These are phyloP conservation scores for Chromoteleia sp. DNA, from an alignment of 2,888 invertebrate genomes.

Conservation along the genomic window DNA sequence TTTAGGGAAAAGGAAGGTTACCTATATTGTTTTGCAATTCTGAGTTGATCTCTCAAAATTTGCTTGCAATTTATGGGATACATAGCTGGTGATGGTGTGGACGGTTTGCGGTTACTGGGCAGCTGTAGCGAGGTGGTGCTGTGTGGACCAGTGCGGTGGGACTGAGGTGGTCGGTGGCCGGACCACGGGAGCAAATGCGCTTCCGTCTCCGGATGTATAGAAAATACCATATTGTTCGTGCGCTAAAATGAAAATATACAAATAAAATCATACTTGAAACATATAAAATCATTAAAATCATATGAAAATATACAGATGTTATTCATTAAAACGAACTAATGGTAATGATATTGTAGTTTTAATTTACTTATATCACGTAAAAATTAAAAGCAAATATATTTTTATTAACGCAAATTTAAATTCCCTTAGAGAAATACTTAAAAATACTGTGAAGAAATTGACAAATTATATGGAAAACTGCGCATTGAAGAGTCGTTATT, in stretches of 20 bases:
- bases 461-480: too few species aligned
- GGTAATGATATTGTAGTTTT: too few species aligned
- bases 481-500: too few species aligned
- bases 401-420: too few species aligned
- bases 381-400: too few species aligned
- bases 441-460: too few species aligned
- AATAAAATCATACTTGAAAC: slow-evolving; percentile 76
- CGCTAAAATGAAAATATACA: slow-evolving; percentile 83
- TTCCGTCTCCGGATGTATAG: slow-evolving; percentile 85
- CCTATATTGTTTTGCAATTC: slow-evolving; percentile 78
- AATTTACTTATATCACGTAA: too few species aligned
- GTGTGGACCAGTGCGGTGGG: slow-evolving; percentile 86
- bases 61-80: slow-evolving; percentile 80
- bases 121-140: slow-evolving; percentile 87
- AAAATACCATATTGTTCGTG: slow-evolving; percentile 85
- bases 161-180: slow-evolving; percentile 85
- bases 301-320: slow-evolving; percentile 21
- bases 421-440: too few species aligned
- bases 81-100: slow-evolving; percentile 85
- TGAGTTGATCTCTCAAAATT: slow-evolving; percentile 78
- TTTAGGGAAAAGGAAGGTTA: slow-evolving; percentile 72
- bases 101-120: slow-evolving; percentile 87
- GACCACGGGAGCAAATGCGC: slow-evolving; percentile 87
- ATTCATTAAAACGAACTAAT: too few species aligned
- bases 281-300: slow-evolving; percentile 29